Conservation (phyloP, 2,888 invertebrate genomes). For the Oscheius myriophilus region DNA sequence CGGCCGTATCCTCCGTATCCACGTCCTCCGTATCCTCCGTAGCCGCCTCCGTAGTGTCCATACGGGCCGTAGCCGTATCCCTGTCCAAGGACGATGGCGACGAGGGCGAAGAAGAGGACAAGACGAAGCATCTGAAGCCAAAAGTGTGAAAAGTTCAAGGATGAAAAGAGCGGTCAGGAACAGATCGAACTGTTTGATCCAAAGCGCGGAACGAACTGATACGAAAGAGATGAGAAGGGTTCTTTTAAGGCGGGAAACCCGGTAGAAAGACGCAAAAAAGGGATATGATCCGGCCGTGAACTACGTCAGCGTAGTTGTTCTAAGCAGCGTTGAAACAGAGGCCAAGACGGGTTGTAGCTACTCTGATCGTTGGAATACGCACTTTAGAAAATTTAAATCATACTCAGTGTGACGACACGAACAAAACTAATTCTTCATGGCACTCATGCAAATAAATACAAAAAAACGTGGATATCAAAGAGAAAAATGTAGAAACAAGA, state of each 20-base stretch:
- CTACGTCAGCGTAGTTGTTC: background rate
- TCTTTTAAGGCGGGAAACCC: slow-evolving; percentile 10
- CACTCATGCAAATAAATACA: too few species aligned
- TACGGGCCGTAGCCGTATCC: slow-evolving; percentile 34
- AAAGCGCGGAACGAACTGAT: background rate
- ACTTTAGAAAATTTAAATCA: too few species aligned
- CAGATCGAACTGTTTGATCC: too few species aligned
- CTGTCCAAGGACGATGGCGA: slow-evolving; percentile 38
- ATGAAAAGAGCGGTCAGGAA: background rate
- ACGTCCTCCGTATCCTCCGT: slow-evolving; percentile 18
- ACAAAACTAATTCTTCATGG: too few species aligned
- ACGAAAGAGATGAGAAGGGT: background rate
- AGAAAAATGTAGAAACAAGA: too few species aligned
- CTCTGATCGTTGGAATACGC: too few species aligned
- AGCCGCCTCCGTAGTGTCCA: slow-evolving; percentile 3
- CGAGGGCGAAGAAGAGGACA: slow-evolving; percentile 26
- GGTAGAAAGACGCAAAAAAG: slow-evolving; percentile 9
- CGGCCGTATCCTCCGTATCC: slow-evolving; percentile 1
- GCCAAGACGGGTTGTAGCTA: too few species aligned
- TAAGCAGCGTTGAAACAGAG: background rate
- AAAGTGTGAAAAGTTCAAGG: background rate
- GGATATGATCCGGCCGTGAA: slow-evolving; percentile 9
- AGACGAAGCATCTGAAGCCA: slow-evolving; percentile 25
- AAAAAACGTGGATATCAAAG: too few species aligned
- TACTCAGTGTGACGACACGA: too few species aligned